Evolutionary conservation across 2,888 invertebrate species (phyloP).

Genomic region (Ophonus ardosiacus): DNA sequence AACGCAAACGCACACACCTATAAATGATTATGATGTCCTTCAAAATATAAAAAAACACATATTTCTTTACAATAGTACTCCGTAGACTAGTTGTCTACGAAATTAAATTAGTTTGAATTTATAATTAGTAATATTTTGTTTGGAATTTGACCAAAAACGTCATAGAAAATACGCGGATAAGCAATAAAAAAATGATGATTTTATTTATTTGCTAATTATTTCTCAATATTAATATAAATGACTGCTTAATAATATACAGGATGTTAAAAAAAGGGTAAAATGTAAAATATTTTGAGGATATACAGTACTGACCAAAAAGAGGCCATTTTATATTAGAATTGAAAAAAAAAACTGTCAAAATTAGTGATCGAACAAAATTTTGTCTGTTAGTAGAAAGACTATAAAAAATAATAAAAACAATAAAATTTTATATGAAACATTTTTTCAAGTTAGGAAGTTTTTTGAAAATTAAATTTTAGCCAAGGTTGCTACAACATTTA

Average conservation of each 20-base stretch:
- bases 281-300: no score
- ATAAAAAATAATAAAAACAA: no score
- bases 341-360: no score
- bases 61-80: not conserved
- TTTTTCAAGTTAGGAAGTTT: no score
- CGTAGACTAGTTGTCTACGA: not conserved
- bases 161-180: slow-evolving; percentile 20
- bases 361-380: no score
- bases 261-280: no score
- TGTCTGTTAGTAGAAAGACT: no score
- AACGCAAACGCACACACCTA: not conserved
- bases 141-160: slow-evolving; percentile 19
- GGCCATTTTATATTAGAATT: no score
- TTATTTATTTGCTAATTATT: not conserved
- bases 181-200: slow-evolving; percentile 7
- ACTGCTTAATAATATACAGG: not conserved
- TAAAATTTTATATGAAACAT: no score
- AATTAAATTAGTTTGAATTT: not conserved
- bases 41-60: not conserved
- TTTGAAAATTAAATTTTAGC: no score
- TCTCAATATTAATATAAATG: not conserved
- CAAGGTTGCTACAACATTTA: no score
- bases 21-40: not conserved
- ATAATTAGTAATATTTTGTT: slow-evolving; percentile 23
- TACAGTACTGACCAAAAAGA: no score